Percentiles rank a stretch among this genome's conserved stretches.
phyloP scores from a whole-genome alignment of 2,888 invertebrate genomes.

The Rhamnusium bicolor region DNA sequence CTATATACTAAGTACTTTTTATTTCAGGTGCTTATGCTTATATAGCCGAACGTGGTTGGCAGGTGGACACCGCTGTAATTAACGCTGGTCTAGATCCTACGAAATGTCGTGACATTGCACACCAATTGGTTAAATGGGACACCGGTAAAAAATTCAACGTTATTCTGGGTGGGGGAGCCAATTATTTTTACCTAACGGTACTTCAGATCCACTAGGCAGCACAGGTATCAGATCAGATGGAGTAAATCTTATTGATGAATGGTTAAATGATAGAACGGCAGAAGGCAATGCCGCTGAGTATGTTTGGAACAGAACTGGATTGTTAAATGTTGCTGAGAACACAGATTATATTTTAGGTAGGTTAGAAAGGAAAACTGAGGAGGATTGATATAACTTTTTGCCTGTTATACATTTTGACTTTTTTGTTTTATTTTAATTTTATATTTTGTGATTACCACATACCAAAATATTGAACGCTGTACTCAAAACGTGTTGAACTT shows the following conservation, averaged over 20 bases:
- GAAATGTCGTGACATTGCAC: conserved; percentile 81
- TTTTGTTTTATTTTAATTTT: too few relatives aligned
- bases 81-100: conserved; percentile 69
- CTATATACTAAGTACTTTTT: not conserved
- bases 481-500: too few relatives aligned
- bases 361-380: too few relatives aligned
- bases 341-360: conserved; percentile 55
- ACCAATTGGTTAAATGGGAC: conserved; percentile 78
- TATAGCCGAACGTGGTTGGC: conserved; percentile 81
- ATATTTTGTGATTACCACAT: too few relatives aligned
- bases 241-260: conserved; percentile 78
- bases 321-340: conserved; percentile 67
- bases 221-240: conserved; percentile 77
- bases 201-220: conserved; percentile 71
- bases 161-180: conserved; percentile 84
- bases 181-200: conserved; percentile 76
- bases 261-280: conserved; percentile 73
- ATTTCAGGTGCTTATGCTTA: conserved; percentile 79
- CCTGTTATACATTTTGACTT: too few relatives aligned
- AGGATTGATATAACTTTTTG: too few relatives aligned
- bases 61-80: conserved; percentile 77
- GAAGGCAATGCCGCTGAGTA: conserved; percentile 68
- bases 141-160: conserved; percentile 83
- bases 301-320: conserved; percentile 74
- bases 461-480: too few relatives aligned